Percentiles rank a stretch among this genome's conserved stretches.
Conservation (phyloP, 2,888 invertebrate genomes). For the Drosophila silvestris region DNA sequence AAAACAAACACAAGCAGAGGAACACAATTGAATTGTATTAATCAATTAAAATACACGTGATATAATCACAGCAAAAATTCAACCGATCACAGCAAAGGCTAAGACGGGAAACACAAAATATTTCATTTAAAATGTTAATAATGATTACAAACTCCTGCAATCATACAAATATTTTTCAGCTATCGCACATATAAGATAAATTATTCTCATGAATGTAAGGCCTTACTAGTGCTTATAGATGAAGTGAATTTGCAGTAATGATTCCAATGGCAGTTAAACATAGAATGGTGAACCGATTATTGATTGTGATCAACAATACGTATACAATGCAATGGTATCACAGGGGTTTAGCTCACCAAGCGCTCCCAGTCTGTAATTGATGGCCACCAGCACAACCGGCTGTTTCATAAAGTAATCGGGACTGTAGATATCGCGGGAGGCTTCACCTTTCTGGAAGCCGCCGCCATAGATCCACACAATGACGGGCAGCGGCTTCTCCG, state of each 20-base stretch:
- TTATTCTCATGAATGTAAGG: neutral
- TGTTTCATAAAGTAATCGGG: slow-evolving; percentile 86
- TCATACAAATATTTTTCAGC: neutral
- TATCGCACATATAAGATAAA: neutral
- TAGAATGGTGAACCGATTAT: neutral
- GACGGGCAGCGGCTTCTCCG: slow-evolving; percentile 79
- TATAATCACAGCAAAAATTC: neutral
- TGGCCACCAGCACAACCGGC: slow-evolving; percentile 85
- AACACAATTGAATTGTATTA: neutral
- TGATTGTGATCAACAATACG: neutral
- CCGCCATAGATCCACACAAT: slow-evolving; percentile 87
- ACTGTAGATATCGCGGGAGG: slow-evolving; percentile 83
- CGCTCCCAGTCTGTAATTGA: slow-evolving; percentile 86
- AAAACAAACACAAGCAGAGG: neutral
- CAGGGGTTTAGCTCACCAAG: slow-evolving; percentile 74
- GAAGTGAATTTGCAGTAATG: neutral
- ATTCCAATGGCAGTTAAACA: neutral
- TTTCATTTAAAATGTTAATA: neutral
- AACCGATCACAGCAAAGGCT: neutral
- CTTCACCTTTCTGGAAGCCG: slow-evolving; percentile 85
- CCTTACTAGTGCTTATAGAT: neutral
- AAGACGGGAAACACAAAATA: neutral
- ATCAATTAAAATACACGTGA: neutral
- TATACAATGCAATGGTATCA: neutral
- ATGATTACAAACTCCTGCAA: neutral